Evolutionary conservation across 2,888 invertebrate genomes (phyloP).

Genomic region (Teleogryllus oceanicus): DNA sequence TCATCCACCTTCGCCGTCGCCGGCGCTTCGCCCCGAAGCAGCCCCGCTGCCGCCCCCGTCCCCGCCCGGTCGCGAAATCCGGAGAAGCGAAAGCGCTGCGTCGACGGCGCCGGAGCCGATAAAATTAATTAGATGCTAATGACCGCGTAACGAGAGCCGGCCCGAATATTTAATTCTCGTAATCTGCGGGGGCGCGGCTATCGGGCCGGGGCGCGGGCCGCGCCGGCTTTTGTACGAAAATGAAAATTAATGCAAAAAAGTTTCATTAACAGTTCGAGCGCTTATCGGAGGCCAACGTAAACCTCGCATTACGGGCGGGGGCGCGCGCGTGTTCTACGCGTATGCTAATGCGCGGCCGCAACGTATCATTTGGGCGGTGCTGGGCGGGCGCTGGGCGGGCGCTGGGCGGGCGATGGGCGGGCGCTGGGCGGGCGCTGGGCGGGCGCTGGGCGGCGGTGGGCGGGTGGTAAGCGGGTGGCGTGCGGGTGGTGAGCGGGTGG

Average conservation of each 20-base stretch:
- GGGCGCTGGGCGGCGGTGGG: too few species aligned
- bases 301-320: background rate
- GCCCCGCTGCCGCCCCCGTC: background rate
- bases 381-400: too few species aligned
- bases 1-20: background rate
- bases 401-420: too few species aligned
- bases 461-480: too few species aligned
- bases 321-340: background rate
- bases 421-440: too few species aligned
- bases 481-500: too few species aligned
- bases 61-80: background rate
- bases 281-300: slow-evolving; percentile 5
- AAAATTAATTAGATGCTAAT: slow-evolving; percentile 18
- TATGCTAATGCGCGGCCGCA: background rate
- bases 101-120: background rate
- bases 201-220: background rate
- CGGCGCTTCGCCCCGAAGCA: background rate
- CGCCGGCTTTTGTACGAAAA: background rate
- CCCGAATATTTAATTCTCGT: background rate
- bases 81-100: background rate
- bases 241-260: background rate
- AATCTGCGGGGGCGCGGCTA: background rate
- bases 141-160: background rate
- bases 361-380: too few species aligned
- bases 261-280: background rate